Percentiles rank a stretch among this genome's conserved stretches.
These are phyloP conservation scores for Brachyistius frenatus DNA, from an alignment of 2,113 vertebrate species.

Conservation along the genomic window DNA sequence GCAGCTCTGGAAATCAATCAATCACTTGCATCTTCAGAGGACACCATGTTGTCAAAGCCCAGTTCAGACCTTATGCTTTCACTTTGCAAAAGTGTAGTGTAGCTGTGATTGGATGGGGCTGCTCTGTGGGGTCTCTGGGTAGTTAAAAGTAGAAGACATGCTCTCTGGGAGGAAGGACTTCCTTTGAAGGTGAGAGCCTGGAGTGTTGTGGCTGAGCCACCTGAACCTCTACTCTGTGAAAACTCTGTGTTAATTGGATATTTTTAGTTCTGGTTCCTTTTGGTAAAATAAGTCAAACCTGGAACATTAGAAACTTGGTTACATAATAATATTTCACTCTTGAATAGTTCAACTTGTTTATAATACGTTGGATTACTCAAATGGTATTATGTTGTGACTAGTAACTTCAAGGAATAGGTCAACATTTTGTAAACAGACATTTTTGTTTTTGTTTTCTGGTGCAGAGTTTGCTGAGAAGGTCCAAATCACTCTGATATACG, in stretches of 20 bases:
- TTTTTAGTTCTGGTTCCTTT: constrained; percentile 5
- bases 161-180: constrained; percentile 37
- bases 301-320: neutral
- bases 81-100: constrained; percentile 47
- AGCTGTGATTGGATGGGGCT: constrained; percentile 48
- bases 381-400: too few species aligned
- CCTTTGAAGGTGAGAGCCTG: constrained; percentile 63
- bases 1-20: neutral
- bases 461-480: neutral
- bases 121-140: constrained; percentile 48
- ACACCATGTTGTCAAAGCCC: constrained; percentile 22
- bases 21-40: constrained; percentile 21
- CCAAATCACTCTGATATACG: neutral
- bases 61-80: constrained; percentile 53
- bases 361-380: too few species aligned
- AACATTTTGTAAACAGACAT: neutral
- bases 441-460: neutral
- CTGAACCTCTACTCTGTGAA: constrained; percentile 50
- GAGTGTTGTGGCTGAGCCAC: constrained; percentile 44
- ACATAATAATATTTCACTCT: constrained; percentile 1
- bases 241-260: constrained; percentile 35
- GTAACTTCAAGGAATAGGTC: neutral
- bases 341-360: too few species aligned
- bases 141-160: constrained; percentile 57
- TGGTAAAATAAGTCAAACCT: neutral